phyloP scores from a whole-genome alignment of 2,113 vertebrate genomes.

The Pseudorasbora parva region DNA sequence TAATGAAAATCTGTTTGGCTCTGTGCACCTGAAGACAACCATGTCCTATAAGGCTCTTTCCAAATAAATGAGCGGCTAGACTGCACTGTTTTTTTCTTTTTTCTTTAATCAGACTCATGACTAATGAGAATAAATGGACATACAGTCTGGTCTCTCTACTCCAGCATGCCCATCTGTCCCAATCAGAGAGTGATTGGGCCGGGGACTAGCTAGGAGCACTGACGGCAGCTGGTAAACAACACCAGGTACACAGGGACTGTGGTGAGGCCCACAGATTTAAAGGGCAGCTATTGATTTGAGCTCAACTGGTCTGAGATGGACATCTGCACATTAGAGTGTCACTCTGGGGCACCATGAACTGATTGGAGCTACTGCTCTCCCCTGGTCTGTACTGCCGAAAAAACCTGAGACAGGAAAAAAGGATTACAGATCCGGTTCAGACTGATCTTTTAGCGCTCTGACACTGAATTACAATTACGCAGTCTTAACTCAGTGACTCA shows the following conservation, averaged over 20 bases:
- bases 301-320: slow-evolving; percentile 23
- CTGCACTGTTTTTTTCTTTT: background rate
- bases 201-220: background rate
- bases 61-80: slow-evolving; percentile 2
- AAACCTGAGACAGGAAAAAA: background rate
- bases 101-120: slow-evolving; percentile 12
- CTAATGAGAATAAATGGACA: slow-evolving; percentile 71
- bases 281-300: slow-evolving; percentile 29
- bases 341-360: slow-evolving; percentile 10
- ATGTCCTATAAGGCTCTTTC: background rate
- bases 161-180: slow-evolving; percentile 60
- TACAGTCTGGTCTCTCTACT: slow-evolving; percentile 51
- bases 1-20: background rate
- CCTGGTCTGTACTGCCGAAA: background rate
- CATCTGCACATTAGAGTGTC: slow-evolving; percentile 49
- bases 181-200: slow-evolving; percentile 49
- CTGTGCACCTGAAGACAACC: background rate
- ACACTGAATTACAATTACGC: background rate
- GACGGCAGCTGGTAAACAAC: slow-evolving; percentile 1
- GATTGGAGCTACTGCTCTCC: background rate
- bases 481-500: no score
- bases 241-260: slow-evolving; percentile 13
- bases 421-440: background rate
- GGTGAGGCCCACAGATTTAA: background rate
- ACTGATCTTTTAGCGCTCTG: slow-evolving; percentile 12